Evolutionary conservation across 2,888 invertebrate genomes (phyloP).

Genomic region (Aricia artaxerxes): DNA sequence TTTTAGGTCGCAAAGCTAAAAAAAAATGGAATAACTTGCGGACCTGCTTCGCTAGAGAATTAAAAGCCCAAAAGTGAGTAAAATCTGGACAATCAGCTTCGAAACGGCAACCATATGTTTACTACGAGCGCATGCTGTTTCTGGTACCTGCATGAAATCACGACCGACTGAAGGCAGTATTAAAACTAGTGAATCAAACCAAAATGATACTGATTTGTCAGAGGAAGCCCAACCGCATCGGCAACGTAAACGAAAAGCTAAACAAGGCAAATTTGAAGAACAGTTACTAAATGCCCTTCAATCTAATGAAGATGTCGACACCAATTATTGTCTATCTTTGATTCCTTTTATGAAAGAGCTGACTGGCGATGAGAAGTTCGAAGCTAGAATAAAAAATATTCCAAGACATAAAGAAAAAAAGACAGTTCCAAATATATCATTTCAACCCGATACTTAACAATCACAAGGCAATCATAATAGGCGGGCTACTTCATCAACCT

Average conservation of each 20-base stretch:
- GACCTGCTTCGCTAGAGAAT: conserved; percentile 24
- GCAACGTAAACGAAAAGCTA: not conserved
- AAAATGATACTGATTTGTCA: not conserved
- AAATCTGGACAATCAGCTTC: not conserved
- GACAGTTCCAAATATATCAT: too few relatives aligned
- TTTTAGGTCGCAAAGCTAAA: not conserved
- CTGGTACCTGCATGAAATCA: too few relatives aligned
- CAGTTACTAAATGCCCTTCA: too few relatives aligned
- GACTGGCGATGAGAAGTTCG: conserved; percentile 28
- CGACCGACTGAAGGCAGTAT: too few relatives aligned
- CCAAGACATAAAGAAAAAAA: conserved; percentile 33
- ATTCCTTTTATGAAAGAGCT: conserved; percentile 28
- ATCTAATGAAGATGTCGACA: conserved; percentile 8
- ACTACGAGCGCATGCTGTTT: too few relatives aligned
- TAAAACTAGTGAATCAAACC: too few relatives aligned
- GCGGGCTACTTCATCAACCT: too few relatives aligned
- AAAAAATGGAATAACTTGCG: conserved; percentile 28
- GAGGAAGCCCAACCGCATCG: not conserved
- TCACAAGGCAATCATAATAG: too few relatives aligned
- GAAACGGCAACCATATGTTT: not conserved
- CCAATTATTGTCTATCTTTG: conserved; percentile 29
- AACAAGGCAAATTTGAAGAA: not conserved
- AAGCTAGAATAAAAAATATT: conserved; percentile 27
- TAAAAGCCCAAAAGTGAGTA: not conserved
- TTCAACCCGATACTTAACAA: too few relatives aligned